Evolutionary conservation across 1,140 invertebrate genomes (phyloP).

Genomic region (Cataglyphis hispanica): DNA sequence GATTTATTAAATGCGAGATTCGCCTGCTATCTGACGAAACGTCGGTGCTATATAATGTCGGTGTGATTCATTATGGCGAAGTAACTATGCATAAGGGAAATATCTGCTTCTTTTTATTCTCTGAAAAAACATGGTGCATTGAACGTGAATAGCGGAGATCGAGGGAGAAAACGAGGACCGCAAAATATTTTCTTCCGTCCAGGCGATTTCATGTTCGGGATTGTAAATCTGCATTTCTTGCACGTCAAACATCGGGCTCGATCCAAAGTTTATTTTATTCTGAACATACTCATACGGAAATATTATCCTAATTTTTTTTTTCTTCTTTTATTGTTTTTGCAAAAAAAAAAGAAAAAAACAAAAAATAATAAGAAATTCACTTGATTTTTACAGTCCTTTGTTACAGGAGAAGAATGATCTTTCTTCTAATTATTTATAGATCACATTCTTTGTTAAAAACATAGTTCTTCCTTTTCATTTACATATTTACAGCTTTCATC

Average conservation of each 20-base stretch:
- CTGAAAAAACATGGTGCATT: not conserved
- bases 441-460: not conserved
- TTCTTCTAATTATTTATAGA: not conserved
- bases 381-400: conserved; percentile 4
- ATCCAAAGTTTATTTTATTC: conserved; percentile 49
- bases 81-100: conserved; percentile 63
- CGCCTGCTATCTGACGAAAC: not conserved
- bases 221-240: conserved; percentile 9
- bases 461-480: no score
- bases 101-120: not conserved
- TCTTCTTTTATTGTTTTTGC: not conserved
- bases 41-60: not conserved
- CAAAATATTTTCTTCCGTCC: conserved; percentile 60
- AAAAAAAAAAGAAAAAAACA: not conserved
- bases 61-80: conserved; percentile 64
- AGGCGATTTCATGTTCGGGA: conserved; percentile 62
- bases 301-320: conserved; percentile 16
- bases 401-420: not conserved
- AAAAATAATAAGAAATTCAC: not conserved
- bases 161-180: not conserved
- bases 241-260: conserved; percentile 7
- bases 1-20: not conserved
- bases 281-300: conserved; percentile 37
- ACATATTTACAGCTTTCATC: no score
- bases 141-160: not conserved